Base-by-base conservation (phyloP, 1,140 invertebrate species). In the Lucilia sericata region DNA sequence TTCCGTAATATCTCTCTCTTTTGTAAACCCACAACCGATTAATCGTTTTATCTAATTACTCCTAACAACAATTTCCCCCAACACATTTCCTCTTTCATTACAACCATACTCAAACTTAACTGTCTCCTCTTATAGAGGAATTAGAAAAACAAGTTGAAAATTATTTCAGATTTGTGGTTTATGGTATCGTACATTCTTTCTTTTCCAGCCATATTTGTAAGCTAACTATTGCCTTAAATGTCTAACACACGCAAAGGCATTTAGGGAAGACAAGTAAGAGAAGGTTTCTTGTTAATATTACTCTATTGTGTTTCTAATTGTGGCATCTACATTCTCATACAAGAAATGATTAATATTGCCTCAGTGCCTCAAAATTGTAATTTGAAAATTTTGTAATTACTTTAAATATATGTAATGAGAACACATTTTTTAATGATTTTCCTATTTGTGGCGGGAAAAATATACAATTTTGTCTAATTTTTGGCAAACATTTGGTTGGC, bases 291-390 rank as follows among this genome's bases (percentile, higher is more conserved):
- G 49, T 51, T 51, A 51, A 51, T 51, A 10, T n/a, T n/a, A n/a
- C n/a, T 51, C 49, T 51, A 51, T 51, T 51, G 49, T 51, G 49
- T 51, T 51, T 51, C 49, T 51, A 51, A 51, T 51, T 51, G 49
- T 51, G 10, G 5, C 3, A 12, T 51, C 14, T 51, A 51, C 5
- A 12, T 13, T 51, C 49, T 51, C 14, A 17, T 51, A 13, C 2
- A 51, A 51, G 14, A n/a, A 51, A 70, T 70, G 60, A 70, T 70
- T 70, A 70, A 70, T 70, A 36, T 70, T 21, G n/a, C n/a, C n/a
- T n/a, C n/a, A n/a, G n/a, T 21, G 8, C 19, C 14, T 21, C 60
- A 60, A 36, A 17, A 4, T 21, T 70, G 8, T 21, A 70, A 70
- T 70, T 70, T 70, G 19, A 21, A 70, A 70, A 8, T 60, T 60